phyloP scores from a whole-genome alignment of 2,888 invertebrate genomes.

The Eretmocerus hayati region DNA sequence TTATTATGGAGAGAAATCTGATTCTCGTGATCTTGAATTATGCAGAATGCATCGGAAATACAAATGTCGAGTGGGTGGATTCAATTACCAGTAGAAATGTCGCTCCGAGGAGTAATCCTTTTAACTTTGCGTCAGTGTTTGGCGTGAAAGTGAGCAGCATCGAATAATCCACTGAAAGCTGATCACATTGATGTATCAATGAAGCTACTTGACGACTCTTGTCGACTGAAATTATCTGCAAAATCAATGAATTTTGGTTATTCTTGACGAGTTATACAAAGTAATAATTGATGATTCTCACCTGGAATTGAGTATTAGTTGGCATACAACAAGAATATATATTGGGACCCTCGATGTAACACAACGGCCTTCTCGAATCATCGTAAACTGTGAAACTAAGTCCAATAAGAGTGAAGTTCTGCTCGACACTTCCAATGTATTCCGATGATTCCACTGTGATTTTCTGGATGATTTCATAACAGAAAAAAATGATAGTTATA shows the following conservation, averaged over 20 bases:
- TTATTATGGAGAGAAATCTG: too few species aligned
- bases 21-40: too few species aligned
- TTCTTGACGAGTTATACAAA: too few species aligned
- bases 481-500: too few species aligned
- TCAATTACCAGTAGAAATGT: slow-evolving; percentile 72
- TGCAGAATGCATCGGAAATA: not conserved
- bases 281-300: slow-evolving; percentile 30
- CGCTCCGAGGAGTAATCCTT: slow-evolving; percentile 73
- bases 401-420: slow-evolving; percentile 60
- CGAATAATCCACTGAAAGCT: slow-evolving; percentile 61
- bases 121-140: slow-evolving; percentile 66
- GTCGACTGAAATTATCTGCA: slow-evolving; percentile 46
- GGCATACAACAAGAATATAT: slow-evolving; percentile 56
- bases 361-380: slow-evolving; percentile 56
- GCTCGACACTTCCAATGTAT: slow-evolving; percentile 62
- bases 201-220: slow-evolving; percentile 58
- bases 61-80: not conserved
- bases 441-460: slow-evolving; percentile 44
- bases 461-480: slow-evolving; percentile 30
- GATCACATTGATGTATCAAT: slow-evolving; percentile 67
- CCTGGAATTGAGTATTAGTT: slow-evolving; percentile 59
- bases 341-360: slow-evolving; percentile 68
- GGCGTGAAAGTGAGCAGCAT: slow-evolving; percentile 69
- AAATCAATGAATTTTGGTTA: not conserved
- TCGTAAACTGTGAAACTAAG: slow-evolving; percentile 66